Base-by-base conservation (phyloP, 2,888 invertebrate species). In the Acanthococcus lagerstroemiae region DNA sequence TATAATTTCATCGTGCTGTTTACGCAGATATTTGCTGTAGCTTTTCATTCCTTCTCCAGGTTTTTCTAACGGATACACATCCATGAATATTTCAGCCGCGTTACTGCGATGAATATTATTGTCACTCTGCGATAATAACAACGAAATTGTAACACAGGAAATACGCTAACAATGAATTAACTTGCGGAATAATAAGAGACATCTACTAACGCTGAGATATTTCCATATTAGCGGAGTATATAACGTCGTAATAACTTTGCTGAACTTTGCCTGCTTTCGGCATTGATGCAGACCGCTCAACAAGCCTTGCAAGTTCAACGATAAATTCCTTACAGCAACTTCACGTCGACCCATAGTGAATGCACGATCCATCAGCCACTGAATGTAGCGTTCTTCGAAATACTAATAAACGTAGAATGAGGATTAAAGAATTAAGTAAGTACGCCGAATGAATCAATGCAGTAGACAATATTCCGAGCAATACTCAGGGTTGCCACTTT, bases 161-260 rank as follows among this genome's bases (percentile, higher is more conserved):
- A 22, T 24, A 57, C 12, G 19, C 44, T 2, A 30, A 37, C 17
- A 17, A 37, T 21, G 3, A 37, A 37, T 27, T 4, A 19, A 5
- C 9, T 12, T 19, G 45, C 12, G 19, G 15, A 6, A n/a, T 21
- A 54, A 25, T 5, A 26, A 9, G 26, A 48, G 45, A 30, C n/a
- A 27, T 19, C 45, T 25, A 48, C 55, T 66, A 68, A 73, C 73
- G 65, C 55, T 66, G n/a, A 73, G 66, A 44, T 69, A 69, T 61
- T 72, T 70, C 72, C 72, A 73, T 26, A 73, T 24, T 12, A 73
- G 65, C 19, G 73, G 72, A n/a, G 69, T 45, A 63, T 72, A 73
- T 15, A 72, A 61, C 3, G 69, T 68, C 12, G 72, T 71, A 3
- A 73, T 68, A 6, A 69, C 63, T 65, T 69, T 69, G 52, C 72